phyloP scores from a whole-genome alignment of 2,888 invertebrate species.

The Eupithecia subfuscata region DNA sequence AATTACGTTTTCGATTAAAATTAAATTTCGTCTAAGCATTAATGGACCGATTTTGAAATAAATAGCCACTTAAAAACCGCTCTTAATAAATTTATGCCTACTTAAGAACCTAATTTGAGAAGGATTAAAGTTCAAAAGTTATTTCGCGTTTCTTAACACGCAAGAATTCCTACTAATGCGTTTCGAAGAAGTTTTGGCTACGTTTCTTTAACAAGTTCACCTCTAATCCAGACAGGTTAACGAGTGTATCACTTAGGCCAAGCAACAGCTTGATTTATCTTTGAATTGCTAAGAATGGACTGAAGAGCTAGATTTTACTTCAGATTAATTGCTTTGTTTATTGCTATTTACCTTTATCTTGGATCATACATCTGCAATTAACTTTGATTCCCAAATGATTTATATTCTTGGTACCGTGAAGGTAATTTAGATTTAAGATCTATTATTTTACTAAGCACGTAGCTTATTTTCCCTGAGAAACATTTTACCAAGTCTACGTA shows the following conservation, averaged over 20 bases:
- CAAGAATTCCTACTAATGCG: slow-evolving; percentile 33
- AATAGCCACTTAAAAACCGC: slow-evolving; percentile 9
- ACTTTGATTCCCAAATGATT: not conserved
- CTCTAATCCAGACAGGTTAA: slow-evolving; percentile 45
- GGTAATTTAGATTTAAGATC: not conserved
- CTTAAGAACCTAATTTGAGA: slow-evolving; percentile 14
- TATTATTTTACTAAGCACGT: not conserved
- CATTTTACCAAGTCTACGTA: too few relatives aligned
- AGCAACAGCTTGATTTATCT: slow-evolving; percentile 24
- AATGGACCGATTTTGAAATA: not conserved
- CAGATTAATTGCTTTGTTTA: slow-evolving; percentile 5
- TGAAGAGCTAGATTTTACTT: not conserved
- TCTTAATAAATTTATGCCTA: slow-evolving; percentile 5
- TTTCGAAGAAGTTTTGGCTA: slow-evolving; percentile 27
- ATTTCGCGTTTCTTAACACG: slow-evolving; percentile 16
- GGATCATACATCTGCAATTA: not conserved
- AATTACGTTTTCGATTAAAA: not conserved
- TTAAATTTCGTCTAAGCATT: not conserved
- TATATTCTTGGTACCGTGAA: not conserved
- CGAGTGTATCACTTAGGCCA: slow-evolving; percentile 41
- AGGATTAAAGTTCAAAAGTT: slow-evolving; percentile 23
- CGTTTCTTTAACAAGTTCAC: slow-evolving; percentile 37
- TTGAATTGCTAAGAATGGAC: slow-evolving; percentile 11
- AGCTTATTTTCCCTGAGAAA: not conserved
- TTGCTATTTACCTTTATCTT: slow-evolving; percentile 7